Base-by-base conservation (phyloP, 2,888 invertebrate species). In the Trichopoda pennipes region DNA sequence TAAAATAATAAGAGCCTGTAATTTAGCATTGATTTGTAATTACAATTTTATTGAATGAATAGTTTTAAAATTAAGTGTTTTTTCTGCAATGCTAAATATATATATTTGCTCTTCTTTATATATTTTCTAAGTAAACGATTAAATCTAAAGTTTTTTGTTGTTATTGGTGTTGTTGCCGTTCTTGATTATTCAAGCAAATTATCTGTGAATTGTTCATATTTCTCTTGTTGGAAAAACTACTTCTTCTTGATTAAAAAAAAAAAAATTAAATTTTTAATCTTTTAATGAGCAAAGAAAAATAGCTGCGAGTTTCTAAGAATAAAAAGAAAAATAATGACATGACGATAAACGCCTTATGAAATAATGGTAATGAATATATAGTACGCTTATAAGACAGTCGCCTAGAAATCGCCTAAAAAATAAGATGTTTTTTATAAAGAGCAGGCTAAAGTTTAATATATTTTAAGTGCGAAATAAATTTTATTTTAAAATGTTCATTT, bases 171-270 rank as follows among this genome's bases (percentile, higher is more conserved):
- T 19, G n/a, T 44, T 63, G 63, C 7, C 61, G 10, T 1, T 56
- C 23, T 14, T 68, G 55, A 21, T 32, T 68, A 51, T 70, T 63
- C 70, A 28, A 32, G 61, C 32, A 66, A 82, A 72, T 76, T 81
- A 85, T 84, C 83, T 85, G 84, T 84, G 80, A 85, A 85, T 84
- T 82, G 84, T 74, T 77, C 82, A 82, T 6, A 84, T 85, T 85
- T 84, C 80, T 81, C 80, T 81, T 72, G 64, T 72, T 68, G 61
- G 61, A 49, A 72, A 55, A 75, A 60, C 42, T 78, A n/a, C 56
- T 63, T 74, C 68, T 74, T 19, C 70, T 70, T 28, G 17, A 66
- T 58, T 51, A 51, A 28, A 14, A 14, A 19, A 28, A 28, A 44
- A 51, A 60, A 51, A 32, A 32, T 12, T n/a, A n/a, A 38, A n/a